A percentile compares a stretch with the other conserved stretches of the same genome.
Conservation (phyloP, 2,113 vertebrate species). For the Stigmatopora argus region DNA sequence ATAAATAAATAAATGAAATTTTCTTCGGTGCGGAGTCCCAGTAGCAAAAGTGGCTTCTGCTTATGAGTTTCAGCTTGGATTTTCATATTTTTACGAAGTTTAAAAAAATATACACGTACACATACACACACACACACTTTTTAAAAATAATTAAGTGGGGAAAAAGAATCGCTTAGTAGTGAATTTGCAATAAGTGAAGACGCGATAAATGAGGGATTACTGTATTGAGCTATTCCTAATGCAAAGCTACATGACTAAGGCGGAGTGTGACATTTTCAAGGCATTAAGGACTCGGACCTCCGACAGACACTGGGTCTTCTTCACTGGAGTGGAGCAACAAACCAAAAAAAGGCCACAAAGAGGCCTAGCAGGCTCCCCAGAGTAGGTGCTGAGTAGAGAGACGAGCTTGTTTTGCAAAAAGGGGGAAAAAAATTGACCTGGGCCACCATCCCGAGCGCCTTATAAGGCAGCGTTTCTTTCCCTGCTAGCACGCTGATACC, state of each 20-base stretch:
- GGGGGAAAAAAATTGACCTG: constrained; percentile 49
- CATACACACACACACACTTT: too few relatives aligned
- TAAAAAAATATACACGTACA: too few relatives aligned
- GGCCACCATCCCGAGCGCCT: constrained; percentile 71
- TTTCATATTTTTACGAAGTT: too few relatives aligned
- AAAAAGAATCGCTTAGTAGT: too few relatives aligned
- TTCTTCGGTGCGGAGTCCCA: too few relatives aligned
- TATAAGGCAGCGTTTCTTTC: constrained; percentile 77
- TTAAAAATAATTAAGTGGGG: too few relatives aligned
- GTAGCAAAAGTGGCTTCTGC: too few relatives aligned
- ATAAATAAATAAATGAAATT: too few relatives aligned
- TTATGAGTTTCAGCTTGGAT: too few relatives aligned
- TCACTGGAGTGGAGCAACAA: constrained; percentile 44
- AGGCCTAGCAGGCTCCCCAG: constrained; percentile 43
- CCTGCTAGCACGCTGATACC: constrained; percentile 51
- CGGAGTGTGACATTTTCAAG: constrained; percentile 31
- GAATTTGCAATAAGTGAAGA: too few relatives aligned
- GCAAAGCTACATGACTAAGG: constrained; percentile 15
- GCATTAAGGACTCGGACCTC: constrained; percentile 7
- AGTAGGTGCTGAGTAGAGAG: constrained; percentile 60
- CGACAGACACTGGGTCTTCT: constrained; percentile 20
- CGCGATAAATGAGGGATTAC: too few relatives aligned
- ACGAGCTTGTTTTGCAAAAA: constrained; percentile 59
- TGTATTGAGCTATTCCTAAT: too few relatives aligned
- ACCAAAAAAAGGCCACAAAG: constrained; percentile 38